Conservation (phyloP, 2,113 vertebrate genomes). For the Acanthochromis polyacanthus region DNA sequence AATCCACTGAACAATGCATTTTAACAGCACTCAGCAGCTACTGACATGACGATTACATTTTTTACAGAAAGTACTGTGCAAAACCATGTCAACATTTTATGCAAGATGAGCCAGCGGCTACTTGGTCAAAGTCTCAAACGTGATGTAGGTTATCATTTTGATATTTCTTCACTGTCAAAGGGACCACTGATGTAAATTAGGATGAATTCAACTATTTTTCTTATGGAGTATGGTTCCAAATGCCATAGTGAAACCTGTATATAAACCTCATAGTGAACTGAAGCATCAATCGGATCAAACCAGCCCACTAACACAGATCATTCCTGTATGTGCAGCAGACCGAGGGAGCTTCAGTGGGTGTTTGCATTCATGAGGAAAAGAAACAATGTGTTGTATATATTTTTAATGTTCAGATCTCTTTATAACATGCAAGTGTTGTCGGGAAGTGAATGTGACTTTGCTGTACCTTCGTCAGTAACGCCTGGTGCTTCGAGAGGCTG, state of each 20-base stretch:
- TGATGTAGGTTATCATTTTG: conserved; percentile 66
- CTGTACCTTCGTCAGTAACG: conserved; percentile 48
- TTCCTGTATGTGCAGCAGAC: conserved; percentile 42
- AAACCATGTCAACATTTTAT: conserved; percentile 71
- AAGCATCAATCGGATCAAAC: conserved; percentile 48
- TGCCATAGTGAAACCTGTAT: conserved; percentile 48
- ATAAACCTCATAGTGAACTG: conserved; percentile 45
- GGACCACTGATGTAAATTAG: conserved; percentile 68
- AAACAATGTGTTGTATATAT: conserved; percentile 72
- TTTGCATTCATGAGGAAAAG: conserved; percentile 16
- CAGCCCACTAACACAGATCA: conserved; percentile 47
- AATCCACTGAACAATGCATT: conserved; percentile 48
- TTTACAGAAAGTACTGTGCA: conserved; percentile 49
- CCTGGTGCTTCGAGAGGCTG: conserved; percentile 50
- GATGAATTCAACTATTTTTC: conserved; percentile 70
- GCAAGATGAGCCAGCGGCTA: conserved; percentile 65
- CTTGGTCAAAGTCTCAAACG: conserved; percentile 49
- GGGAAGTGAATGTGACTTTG: conserved; percentile 58
- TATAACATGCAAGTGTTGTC: conserved; percentile 63
- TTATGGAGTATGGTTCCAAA: conserved; percentile 52
- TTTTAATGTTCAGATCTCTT: conserved; percentile 73
- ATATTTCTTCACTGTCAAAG: conserved; percentile 65
- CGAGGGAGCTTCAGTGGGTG: conserved; percentile 20
- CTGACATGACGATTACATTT: conserved; percentile 41
- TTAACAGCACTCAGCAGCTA: conserved; percentile 71